Evolutionary conservation across 2,888 invertebrate species (phyloP).

Genomic region (Scaptomyza parva): DNA sequence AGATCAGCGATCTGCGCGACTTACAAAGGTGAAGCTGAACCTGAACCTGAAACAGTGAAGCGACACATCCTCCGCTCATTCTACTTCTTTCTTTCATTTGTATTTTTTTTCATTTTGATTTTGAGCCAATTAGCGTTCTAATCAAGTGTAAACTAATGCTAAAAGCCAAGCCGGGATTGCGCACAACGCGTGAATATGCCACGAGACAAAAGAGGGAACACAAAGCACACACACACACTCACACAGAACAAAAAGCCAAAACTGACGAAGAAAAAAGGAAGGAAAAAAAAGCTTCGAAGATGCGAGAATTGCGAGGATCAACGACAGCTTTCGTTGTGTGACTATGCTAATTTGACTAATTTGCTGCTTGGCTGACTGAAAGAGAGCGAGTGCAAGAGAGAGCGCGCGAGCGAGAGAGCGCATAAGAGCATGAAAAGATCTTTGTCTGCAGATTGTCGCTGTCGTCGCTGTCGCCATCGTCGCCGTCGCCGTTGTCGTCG

Average conservation of each 20-base stretch:
- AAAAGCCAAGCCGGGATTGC: conserved; percentile 75
- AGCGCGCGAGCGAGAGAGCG: neutral
- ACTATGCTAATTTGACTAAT: conserved; percentile 74
- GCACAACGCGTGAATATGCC: conserved; percentile 82
- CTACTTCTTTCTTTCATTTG: neutral
- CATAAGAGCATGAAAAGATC: conserved; percentile 16
- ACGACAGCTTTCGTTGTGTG: conserved; percentile 52
- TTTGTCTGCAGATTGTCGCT: conserved; percentile 54
- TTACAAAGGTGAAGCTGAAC: too few species aligned
- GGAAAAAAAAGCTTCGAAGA: conserved; percentile 11
- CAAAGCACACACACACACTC: neutral
- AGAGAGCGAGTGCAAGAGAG: conserved; percentile 12
- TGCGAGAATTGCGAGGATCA: conserved; percentile 35
- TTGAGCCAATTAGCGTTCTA: conserved; percentile 77
- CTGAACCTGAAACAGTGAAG: conserved; percentile 3
- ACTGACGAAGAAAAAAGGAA: too few species aligned
- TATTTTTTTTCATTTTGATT: neutral
- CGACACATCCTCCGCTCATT: conserved; percentile 18
- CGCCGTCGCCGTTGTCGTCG: conserved; percentile 51
- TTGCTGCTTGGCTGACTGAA: conserved; percentile 34
- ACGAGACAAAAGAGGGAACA: conserved; percentile 72
- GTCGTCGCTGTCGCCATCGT: conserved; percentile 58
- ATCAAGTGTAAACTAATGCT: conserved; percentile 81
- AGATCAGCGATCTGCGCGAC: neutral
- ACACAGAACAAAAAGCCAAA: conserved; percentile 4